These are phyloP conservation scores for Tachysurus fulvidraco DNA, from an alignment of 2,113 vertebrate genomes.

Conservation along the genomic window DNA sequence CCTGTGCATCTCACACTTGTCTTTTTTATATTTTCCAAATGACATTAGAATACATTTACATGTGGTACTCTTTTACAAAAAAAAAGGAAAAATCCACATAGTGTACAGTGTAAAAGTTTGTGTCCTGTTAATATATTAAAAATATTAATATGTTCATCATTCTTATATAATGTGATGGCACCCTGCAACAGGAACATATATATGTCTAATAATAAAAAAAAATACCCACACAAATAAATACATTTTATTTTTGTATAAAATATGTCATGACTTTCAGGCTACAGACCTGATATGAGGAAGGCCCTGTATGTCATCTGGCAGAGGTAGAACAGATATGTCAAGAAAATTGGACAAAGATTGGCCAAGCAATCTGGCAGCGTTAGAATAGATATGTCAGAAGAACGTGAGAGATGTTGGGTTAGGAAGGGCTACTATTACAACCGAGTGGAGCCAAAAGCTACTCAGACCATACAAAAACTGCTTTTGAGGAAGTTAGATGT, in stretches of 20 bases:
- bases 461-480: background rate
- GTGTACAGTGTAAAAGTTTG: background rate
- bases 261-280: background rate
- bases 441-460: background rate
- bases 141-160: background rate
- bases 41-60: conserved; percentile 1
- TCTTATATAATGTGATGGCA: background rate
- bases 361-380: background rate
- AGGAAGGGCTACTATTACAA: background rate
- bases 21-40: background rate
- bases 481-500: background rate
- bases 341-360: conserved; percentile 19
- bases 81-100: background rate
- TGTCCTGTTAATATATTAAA: background rate
- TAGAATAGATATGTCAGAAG: background rate
- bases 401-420: background rate
- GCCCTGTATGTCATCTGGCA: background rate
- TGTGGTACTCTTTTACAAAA: background rate
- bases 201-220: no score
- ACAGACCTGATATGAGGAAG: background rate
- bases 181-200: background rate
- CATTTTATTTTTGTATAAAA: background rate
- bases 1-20: conserved; percentile 3
- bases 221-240: background rate
- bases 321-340: background rate